phyloP scores from a whole-genome alignment of 64 coral and sea anemone species.

The Actinia equina region DNA sequence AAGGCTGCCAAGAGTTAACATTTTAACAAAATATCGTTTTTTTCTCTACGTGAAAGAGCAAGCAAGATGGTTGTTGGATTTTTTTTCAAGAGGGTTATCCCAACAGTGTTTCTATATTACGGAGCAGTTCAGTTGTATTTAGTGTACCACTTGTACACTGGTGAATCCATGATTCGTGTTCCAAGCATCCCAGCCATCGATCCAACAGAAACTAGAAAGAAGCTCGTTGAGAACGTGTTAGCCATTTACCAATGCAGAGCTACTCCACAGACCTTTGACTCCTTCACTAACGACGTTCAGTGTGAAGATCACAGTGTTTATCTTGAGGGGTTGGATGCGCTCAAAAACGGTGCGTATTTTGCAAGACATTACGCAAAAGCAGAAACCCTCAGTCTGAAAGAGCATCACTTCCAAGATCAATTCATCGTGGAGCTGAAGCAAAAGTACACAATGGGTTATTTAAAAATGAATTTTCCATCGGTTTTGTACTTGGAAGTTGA shows the following conservation, averaged over 20 bases:
- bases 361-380: background rate
- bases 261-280: background rate
- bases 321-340: background rate
- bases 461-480: background rate
- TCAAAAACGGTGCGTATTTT: background rate
- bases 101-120: conserved; percentile 1
- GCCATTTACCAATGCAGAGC: conserved; percentile 11
- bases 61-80: conserved; percentile 1
- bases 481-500: conserved; percentile 3
- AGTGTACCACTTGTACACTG: conserved; percentile 11
- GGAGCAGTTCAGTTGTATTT: conserved; percentile 7
- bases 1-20: too few species aligned
- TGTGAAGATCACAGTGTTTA: background rate
- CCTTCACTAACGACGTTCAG: background rate
- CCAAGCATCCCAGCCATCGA: background rate
- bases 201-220: conserved; percentile 3
- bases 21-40: too few species aligned
- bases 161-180: background rate
- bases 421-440: conserved; percentile 14
- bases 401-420: background rate
- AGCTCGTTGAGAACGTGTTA: background rate
- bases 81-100: conserved; percentile 5
- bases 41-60: background rate
- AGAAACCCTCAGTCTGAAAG: background rate
- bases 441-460: background rate